Percentiles rank a stretch among this genome's conserved stretches.
These are phyloP conservation scores for Serilophus lunatus DNA, from an alignment of 2,113 vertebrate species.

Conservation along the genomic window DNA sequence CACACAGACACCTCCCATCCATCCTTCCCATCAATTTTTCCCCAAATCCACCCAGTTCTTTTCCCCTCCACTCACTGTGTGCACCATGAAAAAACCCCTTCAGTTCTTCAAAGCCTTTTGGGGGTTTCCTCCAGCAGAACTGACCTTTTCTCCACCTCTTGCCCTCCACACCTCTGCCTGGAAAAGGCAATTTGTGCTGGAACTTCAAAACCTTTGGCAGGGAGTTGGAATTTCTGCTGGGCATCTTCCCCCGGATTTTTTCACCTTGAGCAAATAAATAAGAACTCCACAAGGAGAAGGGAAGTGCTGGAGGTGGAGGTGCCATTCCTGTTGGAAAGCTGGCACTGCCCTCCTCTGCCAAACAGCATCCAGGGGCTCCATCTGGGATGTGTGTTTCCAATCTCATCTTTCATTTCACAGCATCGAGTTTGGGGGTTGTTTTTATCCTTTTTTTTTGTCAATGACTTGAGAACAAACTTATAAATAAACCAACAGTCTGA, in stretches of 20 bases:
- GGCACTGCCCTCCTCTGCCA: not conserved
- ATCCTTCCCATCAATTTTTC: not conserved
- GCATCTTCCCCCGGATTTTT: not conserved
- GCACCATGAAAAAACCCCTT: not conserved
- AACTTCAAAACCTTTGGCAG: not conserved
- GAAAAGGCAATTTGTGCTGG: not conserved
- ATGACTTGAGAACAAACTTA: not conserved
- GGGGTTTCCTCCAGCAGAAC: not conserved
- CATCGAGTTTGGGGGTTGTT: accelerated
- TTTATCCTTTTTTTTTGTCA: not conserved
- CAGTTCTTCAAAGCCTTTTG: not conserved
- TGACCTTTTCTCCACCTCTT: not conserved
- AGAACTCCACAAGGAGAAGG: not conserved
- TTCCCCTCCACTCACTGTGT: accelerated
- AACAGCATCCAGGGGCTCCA: not conserved
- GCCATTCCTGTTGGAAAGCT: not conserved
- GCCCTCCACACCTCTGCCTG: accelerated
- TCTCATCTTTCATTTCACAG: not conserved
- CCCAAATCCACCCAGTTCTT: accelerated
- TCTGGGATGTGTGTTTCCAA: not conserved
- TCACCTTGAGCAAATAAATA: not conserved
- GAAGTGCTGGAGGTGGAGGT: not conserved
- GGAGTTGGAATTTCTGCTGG: not conserved
- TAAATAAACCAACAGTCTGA: not conserved
- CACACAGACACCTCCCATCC: not conserved